Percentiles rank a stretch among this genome's conserved stretches.
phyloP scores from a whole-genome alignment of 2,797 vertebrate species.

The Pangasius krempfi region DNA sequence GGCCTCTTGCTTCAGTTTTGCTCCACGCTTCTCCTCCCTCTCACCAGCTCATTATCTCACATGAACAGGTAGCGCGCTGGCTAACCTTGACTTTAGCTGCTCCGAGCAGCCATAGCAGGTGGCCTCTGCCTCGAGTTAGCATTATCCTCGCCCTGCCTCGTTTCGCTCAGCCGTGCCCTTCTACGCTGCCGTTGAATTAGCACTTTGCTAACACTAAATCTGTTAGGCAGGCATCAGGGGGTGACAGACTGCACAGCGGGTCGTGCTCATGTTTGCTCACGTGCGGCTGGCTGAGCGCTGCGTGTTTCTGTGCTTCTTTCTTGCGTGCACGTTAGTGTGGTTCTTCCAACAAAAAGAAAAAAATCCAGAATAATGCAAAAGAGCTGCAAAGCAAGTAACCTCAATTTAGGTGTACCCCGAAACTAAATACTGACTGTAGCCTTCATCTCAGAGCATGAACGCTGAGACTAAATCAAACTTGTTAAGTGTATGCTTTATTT shows the following conservation, averaged over 20 bases:
- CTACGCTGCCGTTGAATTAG: slow-evolving; percentile 36
- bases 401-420: not conserved
- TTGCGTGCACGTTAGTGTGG: not conserved
- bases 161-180: slow-evolving; percentile 12
- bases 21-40: slow-evolving; percentile 2
- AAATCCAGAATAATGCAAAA: not conserved
- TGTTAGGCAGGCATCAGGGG: slow-evolving; percentile 36
- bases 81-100: slow-evolving; percentile 23
- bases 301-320: not conserved
- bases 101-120: slow-evolving; percentile 25
- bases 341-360: not conserved
- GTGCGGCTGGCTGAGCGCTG: slow-evolving; percentile 15
- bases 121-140: slow-evolving; percentile 30
- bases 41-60: slow-evolving; percentile 41
- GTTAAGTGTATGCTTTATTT: not conserved
- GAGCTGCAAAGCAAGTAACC: slow-evolving; percentile 2
- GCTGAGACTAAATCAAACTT: not conserved
- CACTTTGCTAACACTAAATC: slow-evolving; percentile 21
- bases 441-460: not conserved
- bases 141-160: slow-evolving; percentile 18
- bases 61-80: slow-evolving; percentile 33
- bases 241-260: slow-evolving; percentile 40
- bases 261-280: slow-evolving; percentile 24
- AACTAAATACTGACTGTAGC: not conserved
- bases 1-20: slow-evolving; percentile 40